A percentile compares a stretch with the other conserved stretches of the same genome.
These are phyloP conservation scores for Drosophila novamexicana DNA, from an alignment of 1,140 invertebrate species.

Conservation along the genomic window DNA sequence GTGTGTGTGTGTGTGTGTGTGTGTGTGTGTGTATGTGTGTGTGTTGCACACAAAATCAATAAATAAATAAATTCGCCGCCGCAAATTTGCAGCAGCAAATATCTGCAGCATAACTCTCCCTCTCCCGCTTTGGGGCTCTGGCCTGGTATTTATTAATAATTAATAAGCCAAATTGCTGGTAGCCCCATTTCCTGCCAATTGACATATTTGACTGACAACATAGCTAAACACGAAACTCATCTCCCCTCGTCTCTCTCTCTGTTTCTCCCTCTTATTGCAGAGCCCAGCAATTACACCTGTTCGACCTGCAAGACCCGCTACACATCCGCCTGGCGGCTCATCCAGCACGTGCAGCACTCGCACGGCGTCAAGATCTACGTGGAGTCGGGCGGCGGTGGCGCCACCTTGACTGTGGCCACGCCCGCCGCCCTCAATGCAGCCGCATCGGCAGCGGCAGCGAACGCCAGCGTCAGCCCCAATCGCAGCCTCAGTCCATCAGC, in stretches of 20 bases:
- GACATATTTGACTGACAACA: slow-evolving; percentile 36
- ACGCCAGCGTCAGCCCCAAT: slow-evolving; percentile 18
- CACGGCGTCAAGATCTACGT: slow-evolving; percentile 97
- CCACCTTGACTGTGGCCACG: slow-evolving; percentile 69
- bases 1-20: slow-evolving; percentile 4
- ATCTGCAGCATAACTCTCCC: background rate
- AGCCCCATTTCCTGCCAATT: slow-evolving; percentile 38
- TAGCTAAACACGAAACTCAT: slow-evolving; percentile 43
- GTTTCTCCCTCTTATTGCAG: slow-evolving; percentile 86
- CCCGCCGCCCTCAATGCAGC: slow-evolving; percentile 67
- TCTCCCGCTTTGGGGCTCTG: background rate
- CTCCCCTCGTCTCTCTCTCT: slow-evolving; percentile 68
- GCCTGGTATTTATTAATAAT: slow-evolving; percentile 63
- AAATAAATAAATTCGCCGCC: slow-evolving; percentile 66
- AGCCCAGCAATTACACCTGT: slow-evolving; percentile 97
- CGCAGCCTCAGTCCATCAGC: slow-evolving; percentile 37
- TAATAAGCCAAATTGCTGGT: slow-evolving; percentile 68
- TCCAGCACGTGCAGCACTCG: slow-evolving; percentile 97
- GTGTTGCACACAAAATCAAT: slow-evolving; percentile 62
- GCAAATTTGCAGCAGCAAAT: slow-evolving; percentile 25
- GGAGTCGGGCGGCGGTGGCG: slow-evolving; percentile 84
- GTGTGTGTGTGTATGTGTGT: slow-evolving; percentile 8
- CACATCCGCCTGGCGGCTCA: slow-evolving; percentile 95
- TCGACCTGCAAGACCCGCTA: slow-evolving; percentile 96
- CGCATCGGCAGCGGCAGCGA: slow-evolving; percentile 25